Percentiles rank a stretch among this genome's conserved stretches.
Evolutionary conservation across 2,888 invertebrate species (phyloP).

Genomic region (Bellardia pandia): DNA sequence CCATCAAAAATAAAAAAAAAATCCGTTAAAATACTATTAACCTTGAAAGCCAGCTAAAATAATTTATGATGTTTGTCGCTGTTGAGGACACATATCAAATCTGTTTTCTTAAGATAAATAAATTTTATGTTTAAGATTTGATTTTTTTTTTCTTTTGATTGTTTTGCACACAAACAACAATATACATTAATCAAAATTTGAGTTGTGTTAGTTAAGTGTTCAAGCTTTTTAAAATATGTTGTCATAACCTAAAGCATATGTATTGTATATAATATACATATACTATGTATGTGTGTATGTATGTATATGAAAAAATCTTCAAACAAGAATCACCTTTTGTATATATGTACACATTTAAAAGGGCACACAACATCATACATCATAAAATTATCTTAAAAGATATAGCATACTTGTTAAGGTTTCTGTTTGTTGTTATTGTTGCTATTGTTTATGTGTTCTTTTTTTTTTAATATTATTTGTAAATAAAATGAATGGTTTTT

Average conservation of each 20-base stretch:
- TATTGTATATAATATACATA: not conserved
- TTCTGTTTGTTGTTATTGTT: not conserved
- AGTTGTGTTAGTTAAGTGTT: conserved; percentile 11
- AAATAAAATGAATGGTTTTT: conserved; percentile 26
- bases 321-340: conserved; percentile 32
- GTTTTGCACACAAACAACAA: not conserved
- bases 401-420: conserved; percentile 6
- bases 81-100: not conserved
- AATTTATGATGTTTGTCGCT: conserved; percentile 17
- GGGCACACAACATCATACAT: conserved; percentile 17
- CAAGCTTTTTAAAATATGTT: conserved; percentile 38
- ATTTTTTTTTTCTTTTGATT: not conserved
- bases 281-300: not conserved
- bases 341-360: not conserved
- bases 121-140: conserved; percentile 3
- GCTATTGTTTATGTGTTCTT: not conserved
- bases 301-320: conserved; percentile 1
- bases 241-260: not conserved
- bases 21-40: conserved; percentile 1
- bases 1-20: not conserved
- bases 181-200: conserved; percentile 48
- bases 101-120: conserved; percentile 26
- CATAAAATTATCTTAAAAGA: conserved; percentile 42
- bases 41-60: not conserved
- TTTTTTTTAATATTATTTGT: conserved; percentile 10